These are phyloP conservation scores for Hyposoter dolosus DNA, from an alignment of 2,888 invertebrate genomes.

Conservation along the genomic window DNA sequence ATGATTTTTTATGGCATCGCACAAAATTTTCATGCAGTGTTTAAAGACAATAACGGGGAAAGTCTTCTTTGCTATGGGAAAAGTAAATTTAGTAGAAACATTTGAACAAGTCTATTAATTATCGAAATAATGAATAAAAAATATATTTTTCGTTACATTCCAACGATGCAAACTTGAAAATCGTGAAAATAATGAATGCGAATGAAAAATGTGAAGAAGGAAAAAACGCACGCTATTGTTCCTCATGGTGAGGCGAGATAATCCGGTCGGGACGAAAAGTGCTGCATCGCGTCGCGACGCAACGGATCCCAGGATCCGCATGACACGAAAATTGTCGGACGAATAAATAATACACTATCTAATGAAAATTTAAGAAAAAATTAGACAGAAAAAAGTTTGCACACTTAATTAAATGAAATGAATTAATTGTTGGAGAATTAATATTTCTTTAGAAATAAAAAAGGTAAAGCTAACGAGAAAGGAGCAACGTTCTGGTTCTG, in stretches of 20 bases:
- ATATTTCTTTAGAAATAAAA: not conserved
- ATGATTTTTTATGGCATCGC: too few relatives aligned
- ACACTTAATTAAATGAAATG: not conserved
- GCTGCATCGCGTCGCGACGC: slow-evolving; percentile 66
- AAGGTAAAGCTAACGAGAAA: not conserved
- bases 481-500: slow-evolving; percentile 19
- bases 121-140: not conserved
- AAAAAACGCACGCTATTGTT: slow-evolving; percentile 64
- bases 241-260: slow-evolving; percentile 53
- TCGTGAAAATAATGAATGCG: not conserved
- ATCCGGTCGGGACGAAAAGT: slow-evolving; percentile 49
- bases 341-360: not conserved
- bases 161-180: too few relatives aligned
- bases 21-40: too few relatives aligned
- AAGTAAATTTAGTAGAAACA: too few relatives aligned
- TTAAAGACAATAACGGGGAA: too few relatives aligned
- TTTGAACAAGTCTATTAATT: too few relatives aligned
- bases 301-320: slow-evolving; percentile 72
- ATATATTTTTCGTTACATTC: too few relatives aligned
- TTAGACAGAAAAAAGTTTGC: not conserved
- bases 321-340: slow-evolving; percentile 60
- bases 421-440: not conserved
- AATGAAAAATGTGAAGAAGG: not conserved
- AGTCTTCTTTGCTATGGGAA: too few relatives aligned
- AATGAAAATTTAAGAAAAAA: not conserved